Conservation (phyloP, 92 coral and sea anemone genomes). For the Parazoanthus atlanticus region DNA sequence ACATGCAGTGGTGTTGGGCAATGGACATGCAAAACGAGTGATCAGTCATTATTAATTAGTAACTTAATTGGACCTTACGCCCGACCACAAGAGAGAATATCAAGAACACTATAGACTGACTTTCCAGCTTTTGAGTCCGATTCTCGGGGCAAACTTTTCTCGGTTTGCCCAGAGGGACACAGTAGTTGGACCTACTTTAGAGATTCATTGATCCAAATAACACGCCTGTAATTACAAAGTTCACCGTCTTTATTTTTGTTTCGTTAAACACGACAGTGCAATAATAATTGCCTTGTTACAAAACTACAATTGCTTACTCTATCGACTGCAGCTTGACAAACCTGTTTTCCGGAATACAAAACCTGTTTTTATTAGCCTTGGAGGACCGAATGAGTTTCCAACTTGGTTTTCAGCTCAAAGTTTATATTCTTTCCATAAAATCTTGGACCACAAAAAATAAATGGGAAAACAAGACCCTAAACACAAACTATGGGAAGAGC, state of each 20-base stretch:
- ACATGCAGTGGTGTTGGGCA: too few species aligned
- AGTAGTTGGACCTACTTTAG: not conserved
- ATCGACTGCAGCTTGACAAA: conserved; percentile 26
- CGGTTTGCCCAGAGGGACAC: too few species aligned
- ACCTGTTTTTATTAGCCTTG: not conserved
- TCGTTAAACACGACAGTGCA: conserved; percentile 7
- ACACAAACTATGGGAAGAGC: not conserved
- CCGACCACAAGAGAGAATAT: too few species aligned
- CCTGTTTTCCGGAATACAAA: conserved; percentile 9
- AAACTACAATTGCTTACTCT: conserved; percentile 5
- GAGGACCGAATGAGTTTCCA: not conserved
- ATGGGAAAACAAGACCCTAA: not conserved
- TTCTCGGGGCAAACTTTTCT: too few species aligned
- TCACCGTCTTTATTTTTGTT: not conserved
- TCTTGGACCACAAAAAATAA: not conserved
- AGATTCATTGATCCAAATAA: not conserved
- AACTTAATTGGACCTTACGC: too few species aligned
- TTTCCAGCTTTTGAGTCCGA: too few species aligned
- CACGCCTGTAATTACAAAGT: not conserved
- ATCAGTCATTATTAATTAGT: too few species aligned
- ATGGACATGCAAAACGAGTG: too few species aligned
- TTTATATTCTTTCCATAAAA: not conserved
- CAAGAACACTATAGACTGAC: too few species aligned
- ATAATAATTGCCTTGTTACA: conserved; percentile 2
- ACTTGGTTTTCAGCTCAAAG: not conserved